Percentiles rank a stretch among this genome's conserved stretches.
phyloP scores from a whole-genome alignment of 2,113 vertebrate species.

The Ploceus nigricollis region DNA sequence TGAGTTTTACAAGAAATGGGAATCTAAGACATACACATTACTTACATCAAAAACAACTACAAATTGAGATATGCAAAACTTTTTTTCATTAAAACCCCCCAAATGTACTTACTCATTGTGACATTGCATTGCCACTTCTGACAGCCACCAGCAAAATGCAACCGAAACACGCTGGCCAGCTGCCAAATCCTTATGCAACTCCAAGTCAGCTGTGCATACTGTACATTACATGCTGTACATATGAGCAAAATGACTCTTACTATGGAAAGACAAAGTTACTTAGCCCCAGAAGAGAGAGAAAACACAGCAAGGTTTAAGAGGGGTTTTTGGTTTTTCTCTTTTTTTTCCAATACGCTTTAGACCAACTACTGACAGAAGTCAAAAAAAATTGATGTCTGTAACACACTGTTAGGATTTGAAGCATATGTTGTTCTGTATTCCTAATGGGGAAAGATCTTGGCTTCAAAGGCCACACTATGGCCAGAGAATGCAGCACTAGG shows the following conservation, averaged over 20 bases:
- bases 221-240: neutral
- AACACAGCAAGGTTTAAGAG: neutral
- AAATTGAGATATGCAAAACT: neutral
- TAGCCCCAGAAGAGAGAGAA: neutral
- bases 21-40: neutral
- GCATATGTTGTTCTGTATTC: rapidly evolving
- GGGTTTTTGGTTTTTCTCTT: rapidly evolving
- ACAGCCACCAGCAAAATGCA: neutral
- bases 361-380: neutral
- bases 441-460: neutral
- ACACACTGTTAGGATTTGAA: neutral
- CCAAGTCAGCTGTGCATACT: neutral
- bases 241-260: neutral
- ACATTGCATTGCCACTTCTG: neutral
- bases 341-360: neutral
- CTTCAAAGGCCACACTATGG: neutral
- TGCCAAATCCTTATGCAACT: constrained; percentile 38
- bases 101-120: neutral
- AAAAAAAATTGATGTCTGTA: neutral
- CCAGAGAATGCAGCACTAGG: neutral
- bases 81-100: neutral
- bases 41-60: neutral
- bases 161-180: neutral
- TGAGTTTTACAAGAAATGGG: neutral
- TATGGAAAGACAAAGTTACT: neutral